Evolutionary conservation across 1,140 invertebrate genomes (phyloP).

Genomic region (Pseudomyrmex sp.): DNA sequence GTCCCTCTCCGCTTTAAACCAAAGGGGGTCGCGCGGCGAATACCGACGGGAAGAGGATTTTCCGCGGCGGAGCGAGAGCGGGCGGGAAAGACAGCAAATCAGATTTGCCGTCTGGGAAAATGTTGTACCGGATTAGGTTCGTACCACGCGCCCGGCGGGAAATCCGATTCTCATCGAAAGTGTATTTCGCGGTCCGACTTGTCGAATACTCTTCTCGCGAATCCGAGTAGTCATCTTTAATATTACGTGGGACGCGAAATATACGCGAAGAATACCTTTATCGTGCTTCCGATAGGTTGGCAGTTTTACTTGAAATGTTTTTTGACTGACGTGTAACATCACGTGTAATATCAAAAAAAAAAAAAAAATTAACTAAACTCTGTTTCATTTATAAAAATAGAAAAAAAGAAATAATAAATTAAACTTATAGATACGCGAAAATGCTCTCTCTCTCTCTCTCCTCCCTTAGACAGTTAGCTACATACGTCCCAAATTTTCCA

Average conservation of each 20-base stretch:
- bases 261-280: background rate
- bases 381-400: background rate
- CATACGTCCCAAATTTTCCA: background rate
- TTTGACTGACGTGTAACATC: background rate
- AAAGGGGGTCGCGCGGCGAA: slow-evolving; percentile 30
- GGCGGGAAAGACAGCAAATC: slow-evolving; percentile 58
- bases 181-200: slow-evolving; percentile 44
- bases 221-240: slow-evolving; percentile 48
- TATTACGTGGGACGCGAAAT: slow-evolving; percentile 8
- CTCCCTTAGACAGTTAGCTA: too few species aligned
- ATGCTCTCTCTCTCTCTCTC: too few species aligned
- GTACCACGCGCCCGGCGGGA: slow-evolving; percentile 45
- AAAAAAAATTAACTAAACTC: slow-evolving; percentile 10
- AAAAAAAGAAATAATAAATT: too few species aligned
- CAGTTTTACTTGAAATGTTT: background rate
- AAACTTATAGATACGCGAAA: too few species aligned
- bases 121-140: slow-evolving; percentile 62
- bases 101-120: slow-evolving; percentile 60
- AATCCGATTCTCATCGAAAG: slow-evolving; percentile 59
- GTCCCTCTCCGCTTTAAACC: slow-evolving; percentile 30
- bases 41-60: slow-evolving; percentile 15
- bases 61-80: slow-evolving; percentile 1
- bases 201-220: slow-evolving; percentile 34
- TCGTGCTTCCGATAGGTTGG: background rate
- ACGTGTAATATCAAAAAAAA: background rate